These are phyloP conservation scores for Apteryx mantelli DNA, from an alignment of 2,113 vertebrate species.

Conservation along the genomic window DNA sequence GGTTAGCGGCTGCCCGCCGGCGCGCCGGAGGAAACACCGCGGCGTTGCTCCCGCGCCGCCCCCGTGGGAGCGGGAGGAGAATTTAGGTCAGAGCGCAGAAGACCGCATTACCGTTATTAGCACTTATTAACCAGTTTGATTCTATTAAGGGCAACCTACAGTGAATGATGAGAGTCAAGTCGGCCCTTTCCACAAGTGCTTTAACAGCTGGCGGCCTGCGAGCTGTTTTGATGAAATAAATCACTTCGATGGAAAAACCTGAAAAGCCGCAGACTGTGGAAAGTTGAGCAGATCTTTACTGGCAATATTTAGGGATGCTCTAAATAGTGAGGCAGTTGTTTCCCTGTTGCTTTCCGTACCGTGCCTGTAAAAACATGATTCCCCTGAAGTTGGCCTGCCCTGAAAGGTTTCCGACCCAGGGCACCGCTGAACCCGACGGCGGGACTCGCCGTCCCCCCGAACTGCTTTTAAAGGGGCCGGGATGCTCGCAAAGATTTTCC, in stretches of 20 bases:
- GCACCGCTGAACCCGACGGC: background rate
- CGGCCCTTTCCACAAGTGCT: slow-evolving; percentile 68
- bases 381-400: background rate
- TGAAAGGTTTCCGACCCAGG: background rate
- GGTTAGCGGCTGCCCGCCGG: background rate
- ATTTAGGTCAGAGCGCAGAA: slow-evolving; percentile 22
- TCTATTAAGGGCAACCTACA: slow-evolving; percentile 56
- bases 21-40: background rate
- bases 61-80: background rate
- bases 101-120: background rate
- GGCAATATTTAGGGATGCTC: slow-evolving; percentile 66
- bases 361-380: slow-evolving; percentile 56
- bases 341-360: slow-evolving; percentile 22
- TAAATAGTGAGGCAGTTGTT: slow-evolving; percentile 69
- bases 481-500: background rate
- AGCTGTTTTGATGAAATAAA: slow-evolving; percentile 73
- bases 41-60: too few relatives aligned
- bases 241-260: slow-evolving; percentile 57
- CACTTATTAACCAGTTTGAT: slow-evolving; percentile 49
- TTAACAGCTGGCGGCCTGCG: slow-evolving; percentile 74
- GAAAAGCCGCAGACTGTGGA: slow-evolving; percentile 52
- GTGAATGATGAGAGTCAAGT: slow-evolving; percentile 62
- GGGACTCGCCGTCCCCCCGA: too few relatives aligned
- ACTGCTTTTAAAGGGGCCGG: background rate
- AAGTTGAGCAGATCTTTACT: slow-evolving; percentile 62